Base-by-base conservation (phyloP, 2,888 invertebrate genomes). In the Isotomurus palustris region DNA sequence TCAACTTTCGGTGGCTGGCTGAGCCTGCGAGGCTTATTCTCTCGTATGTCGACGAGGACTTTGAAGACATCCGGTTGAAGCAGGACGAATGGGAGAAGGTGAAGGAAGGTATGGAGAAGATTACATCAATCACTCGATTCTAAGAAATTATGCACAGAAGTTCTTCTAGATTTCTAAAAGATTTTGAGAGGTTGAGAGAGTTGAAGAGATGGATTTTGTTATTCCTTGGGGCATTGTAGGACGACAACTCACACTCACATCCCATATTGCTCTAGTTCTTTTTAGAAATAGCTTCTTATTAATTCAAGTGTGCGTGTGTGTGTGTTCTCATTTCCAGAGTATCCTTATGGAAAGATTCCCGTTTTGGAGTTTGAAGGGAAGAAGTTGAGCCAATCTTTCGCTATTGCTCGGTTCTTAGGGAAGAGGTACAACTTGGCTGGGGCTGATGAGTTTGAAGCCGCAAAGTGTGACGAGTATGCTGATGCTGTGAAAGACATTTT, bases 11-110 rank as follows among this genome's bases (percentile, higher is more conserved):
- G 61, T 77, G 77, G 19, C 69, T 76, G 50, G 77, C 71, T 8
- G 78, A 78, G 59, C 72, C 76, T 17, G 72, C 76, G 27, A 72
- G 78, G 10, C 73, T 71, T 38, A 35, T 77, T 21, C 60, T 78
- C 28, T 69, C 70, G 32, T 75, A 77, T 24, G 71, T 69, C 6
- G 75, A 74, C 2, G 71, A 72, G 22, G 72, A 74, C n/a, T 78
- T 75, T 62, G 76, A 77, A 57, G 78, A 78, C 59, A 60, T 70
- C n/a, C 71, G 69, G 27, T 45, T 66, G 25, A 54, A 61, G 21
- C 43, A 41, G 43, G 61, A 66, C 8, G 45, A 61, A 28, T 68
- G 63, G 66, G 53, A 52, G 8, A 62, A 64, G 53, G 6, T 53
- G 2, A 56, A 38, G 43, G n/a, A 28, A 32, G 38, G 48, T 28